Base-by-base conservation (phyloP, 2,888 invertebrate genomes). In the Melikaiella ostensackeni region DNA sequence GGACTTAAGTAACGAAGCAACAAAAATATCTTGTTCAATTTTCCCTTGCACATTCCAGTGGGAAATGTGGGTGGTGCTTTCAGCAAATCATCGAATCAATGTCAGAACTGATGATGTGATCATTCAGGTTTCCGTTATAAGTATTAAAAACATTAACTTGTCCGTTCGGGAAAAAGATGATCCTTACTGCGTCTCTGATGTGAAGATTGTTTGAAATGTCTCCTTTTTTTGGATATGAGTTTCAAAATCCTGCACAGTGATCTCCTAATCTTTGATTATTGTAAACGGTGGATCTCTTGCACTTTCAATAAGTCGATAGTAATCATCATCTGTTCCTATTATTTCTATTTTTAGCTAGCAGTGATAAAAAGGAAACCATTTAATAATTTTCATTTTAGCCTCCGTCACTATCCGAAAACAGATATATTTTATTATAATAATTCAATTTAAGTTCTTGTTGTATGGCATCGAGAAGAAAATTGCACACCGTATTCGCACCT, bases 401-500 rank as follows among this genome's bases (percentile, higher is more conserved):
- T 42, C 27, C 27, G n/a, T 27, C 24, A 13, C 66, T 66, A 46
- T 84, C 80, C 16, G 82, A 84, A 76, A 84, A 82, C 62, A 83
- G 75, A 76, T 62, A 57, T 24, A 81, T 80, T 80, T 80, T 81
- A 62, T 81, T 64, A 16, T 66, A 73, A 62, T 38, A 33, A 63
- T 73, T 8, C 3, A 79, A 75, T 16, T 46, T 19, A 42, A 79
- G 55, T 79, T 81, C 81, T 74, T 35, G 21, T 75, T 76, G 50
- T 27, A 82, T 79, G 1, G 73, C 57, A 64, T 81, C 46, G 3
- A 75, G 75, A 13, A 42, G 11, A 35, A 79, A 78, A 81, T 78
- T 81, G 33, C 80, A 81, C 1, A 82, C 75, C 13, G 82, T 82
- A 38, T 82, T 82, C 13, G 79, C 70, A 19, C 82, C 81, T 79